Evolutionary conservation across 2,888 invertebrate genomes (phyloP), one percentile per base, ranked within the genome.

Genomic region (Tolmerus cingulatus): DNA sequence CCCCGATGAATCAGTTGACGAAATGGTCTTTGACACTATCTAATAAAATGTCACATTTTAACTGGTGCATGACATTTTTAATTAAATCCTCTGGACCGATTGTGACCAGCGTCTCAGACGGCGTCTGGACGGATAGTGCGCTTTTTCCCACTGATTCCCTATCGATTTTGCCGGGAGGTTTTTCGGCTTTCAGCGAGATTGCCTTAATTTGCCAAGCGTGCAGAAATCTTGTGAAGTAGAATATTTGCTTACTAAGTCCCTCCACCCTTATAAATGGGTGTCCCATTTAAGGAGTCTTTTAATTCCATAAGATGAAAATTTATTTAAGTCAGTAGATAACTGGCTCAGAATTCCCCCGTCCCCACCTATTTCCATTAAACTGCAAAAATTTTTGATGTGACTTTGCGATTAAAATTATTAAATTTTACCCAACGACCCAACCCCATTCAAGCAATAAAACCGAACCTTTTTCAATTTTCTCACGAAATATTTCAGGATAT

Each of bases 61-160:
- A 46, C 19, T 27, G 51, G 23, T 79, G 79, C 30, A 27, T 79
- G 51, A 55, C 51, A 51, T 79, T 79, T 79, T 79, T 79, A 79
- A 79, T 79, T 79, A 79, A 79, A 79, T 79, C 30, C 40, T 78
- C 40, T 78, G 27, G 40, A 46, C 19, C 19, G 5, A 78, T 78
- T 46, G 16, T 4, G 27, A 23, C 27, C 27, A 57, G n/a, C 0
- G 57, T 57, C 66, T 9, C 66, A 66, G 66, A 66, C 66, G 27
- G 14, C 23, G 14, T 1, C 27, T 66, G 14, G 27, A 66, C 66
- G 23, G 66, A 66, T 66, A 66, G 66, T 66, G 66, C 12, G 9
- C 23, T 66, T 66, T 66, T 66, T 66, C 0, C 66, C 66, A 23
- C 23, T 66, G 23, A 66, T 66, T 66, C 66, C 9, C 66, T 46